Conservation (phyloP, 1,140 invertebrate genomes). For the Orchesella cincta region DNA sequence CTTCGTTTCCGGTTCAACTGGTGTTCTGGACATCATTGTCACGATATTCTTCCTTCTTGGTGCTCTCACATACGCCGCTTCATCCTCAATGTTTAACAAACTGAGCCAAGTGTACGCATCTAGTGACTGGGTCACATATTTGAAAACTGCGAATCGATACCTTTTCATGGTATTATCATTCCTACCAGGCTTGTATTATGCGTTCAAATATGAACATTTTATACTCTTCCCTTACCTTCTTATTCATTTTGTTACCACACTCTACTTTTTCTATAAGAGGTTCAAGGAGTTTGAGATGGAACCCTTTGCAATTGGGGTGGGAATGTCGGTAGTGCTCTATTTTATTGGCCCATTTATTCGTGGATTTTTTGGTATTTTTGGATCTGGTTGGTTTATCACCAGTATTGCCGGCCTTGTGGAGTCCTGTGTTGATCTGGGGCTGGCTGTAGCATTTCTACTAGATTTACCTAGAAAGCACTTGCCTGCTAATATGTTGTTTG, state of each 20-base stretch:
- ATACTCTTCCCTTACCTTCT: conserved; percentile 34
- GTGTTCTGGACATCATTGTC: conserved; percentile 17
- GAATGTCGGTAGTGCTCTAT: conserved; percentile 33
- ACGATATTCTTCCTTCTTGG: conserved; percentile 20
- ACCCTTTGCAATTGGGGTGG: conserved; percentile 38
- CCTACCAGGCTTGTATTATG: conserved; percentile 41
- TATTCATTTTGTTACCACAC: conserved; percentile 30
- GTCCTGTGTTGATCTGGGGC: neutral
- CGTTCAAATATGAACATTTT: conserved; percentile 35
- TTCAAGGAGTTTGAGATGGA: conserved; percentile 41
- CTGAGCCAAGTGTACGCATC: neutral
- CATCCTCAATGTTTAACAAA: conserved; percentile 5
- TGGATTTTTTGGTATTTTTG: conserved; percentile 36
- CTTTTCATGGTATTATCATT: conserved; percentile 39
- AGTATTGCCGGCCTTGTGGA: neutral
- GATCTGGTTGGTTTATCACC: conserved; percentile 37
- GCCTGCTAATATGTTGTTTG: conserved; percentile 45
- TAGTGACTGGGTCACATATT: conserved; percentile 9
- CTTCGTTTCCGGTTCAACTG: conserved; percentile 51
- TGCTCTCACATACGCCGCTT: conserved; percentile 10
- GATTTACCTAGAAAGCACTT: conserved; percentile 37
- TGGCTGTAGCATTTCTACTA: conserved; percentile 40
- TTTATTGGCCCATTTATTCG: conserved; percentile 27
- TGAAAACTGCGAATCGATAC: conserved; percentile 37
- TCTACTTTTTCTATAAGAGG: conserved; percentile 42